Evolutionary conservation across 2,888 invertebrate species (phyloP).

Genomic region (Cosmia trapezina): DNA sequence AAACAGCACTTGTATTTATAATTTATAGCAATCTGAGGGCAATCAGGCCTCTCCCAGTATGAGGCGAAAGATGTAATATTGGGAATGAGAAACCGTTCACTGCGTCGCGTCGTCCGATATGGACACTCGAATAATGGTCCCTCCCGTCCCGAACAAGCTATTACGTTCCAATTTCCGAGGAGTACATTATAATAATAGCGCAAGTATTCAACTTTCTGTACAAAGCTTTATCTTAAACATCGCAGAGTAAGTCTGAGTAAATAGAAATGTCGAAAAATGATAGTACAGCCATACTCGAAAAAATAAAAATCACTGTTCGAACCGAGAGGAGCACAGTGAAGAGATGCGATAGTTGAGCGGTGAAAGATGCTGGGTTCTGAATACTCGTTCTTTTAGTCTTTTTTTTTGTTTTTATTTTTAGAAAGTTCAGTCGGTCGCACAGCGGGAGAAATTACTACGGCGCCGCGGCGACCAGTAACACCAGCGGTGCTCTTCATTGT

Average conservation of each 20-base stretch:
- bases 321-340: constrained; percentile 71
- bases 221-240: constrained; percentile 66
- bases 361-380: constrained; percentile 88
- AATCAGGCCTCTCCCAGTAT: constrained; percentile 86
- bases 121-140: constrained; percentile 75
- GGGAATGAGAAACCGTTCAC: constrained; percentile 84
- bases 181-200: constrained; percentile 68
- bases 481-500: constrained; percentile 84
- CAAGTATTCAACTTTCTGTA: constrained; percentile 60
- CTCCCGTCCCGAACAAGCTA: constrained; percentile 67
- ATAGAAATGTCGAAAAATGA: constrained; percentile 66
- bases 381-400: constrained; percentile 87
- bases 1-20: constrained; percentile 86
- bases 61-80: constrained; percentile 85
- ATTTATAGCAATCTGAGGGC: constrained; percentile 88
- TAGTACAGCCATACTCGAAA: constrained; percentile 62
- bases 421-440: constrained; percentile 88
- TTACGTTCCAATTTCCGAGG: constrained; percentile 70
- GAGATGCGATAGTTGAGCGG: constrained; percentile 85
- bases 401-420: constrained; percentile 87
- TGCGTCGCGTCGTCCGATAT: constrained; percentile 72
- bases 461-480: constrained; percentile 77
- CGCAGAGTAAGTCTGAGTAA: constrained; percentile 58
- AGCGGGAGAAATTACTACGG: constrained; percentile 87
- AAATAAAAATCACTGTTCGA: constrained; percentile 71